These are phyloP conservation scores for Aplodontia rufa DNA, from an alignment of 2,113 vertebrate species.

Conservation along the genomic window DNA sequence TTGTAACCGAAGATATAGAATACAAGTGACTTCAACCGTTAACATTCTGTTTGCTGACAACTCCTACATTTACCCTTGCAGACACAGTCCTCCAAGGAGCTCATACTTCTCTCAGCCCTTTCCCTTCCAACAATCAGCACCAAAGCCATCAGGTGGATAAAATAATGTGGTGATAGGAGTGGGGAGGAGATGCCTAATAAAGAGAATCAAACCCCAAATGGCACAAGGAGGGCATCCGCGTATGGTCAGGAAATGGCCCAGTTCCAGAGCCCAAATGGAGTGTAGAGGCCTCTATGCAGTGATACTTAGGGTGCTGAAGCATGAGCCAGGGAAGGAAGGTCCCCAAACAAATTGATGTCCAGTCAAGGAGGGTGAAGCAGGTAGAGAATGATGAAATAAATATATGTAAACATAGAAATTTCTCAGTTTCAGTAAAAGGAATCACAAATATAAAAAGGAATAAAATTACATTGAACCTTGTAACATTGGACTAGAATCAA, in stretches of 20 bases:
- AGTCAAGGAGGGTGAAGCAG: neutral
- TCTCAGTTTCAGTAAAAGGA: neutral
- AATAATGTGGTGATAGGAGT: neutral
- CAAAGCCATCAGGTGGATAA: neutral
- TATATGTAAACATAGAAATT: neutral
- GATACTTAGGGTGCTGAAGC: neutral
- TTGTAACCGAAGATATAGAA: neutral
- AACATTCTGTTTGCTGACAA: neutral
- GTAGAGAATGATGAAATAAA: neutral
- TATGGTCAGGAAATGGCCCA: neutral
- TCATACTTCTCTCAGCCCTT: neutral
- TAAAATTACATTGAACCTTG: neutral
- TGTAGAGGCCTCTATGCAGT: too few relatives aligned
- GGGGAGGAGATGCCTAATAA: neutral
- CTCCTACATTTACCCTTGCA: neutral
- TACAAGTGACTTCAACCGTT: neutral
- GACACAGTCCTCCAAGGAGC: neutral
- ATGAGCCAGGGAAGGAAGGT: neutral
- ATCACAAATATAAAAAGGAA: neutral
- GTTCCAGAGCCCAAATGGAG: fast-evolving
- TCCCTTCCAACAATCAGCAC: neutral
- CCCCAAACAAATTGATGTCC: neutral
- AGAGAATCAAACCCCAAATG: neutral
- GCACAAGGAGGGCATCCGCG: neutral
- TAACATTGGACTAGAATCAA: neutral